Conservation (phyloP, 2,888 invertebrate species). For the Acanthacorydalis orientalis region DNA sequence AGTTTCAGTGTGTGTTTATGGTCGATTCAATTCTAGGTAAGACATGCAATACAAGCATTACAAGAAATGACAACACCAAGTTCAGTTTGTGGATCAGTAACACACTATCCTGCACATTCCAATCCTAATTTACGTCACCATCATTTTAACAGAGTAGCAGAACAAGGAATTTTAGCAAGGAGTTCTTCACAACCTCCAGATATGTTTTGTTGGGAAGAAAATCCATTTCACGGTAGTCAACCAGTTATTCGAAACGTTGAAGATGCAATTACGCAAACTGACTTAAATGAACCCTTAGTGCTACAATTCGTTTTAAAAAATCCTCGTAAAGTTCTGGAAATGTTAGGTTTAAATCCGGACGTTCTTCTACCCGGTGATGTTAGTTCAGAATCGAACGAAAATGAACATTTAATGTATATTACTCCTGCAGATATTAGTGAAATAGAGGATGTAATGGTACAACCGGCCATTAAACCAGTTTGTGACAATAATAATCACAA, state of each 20-base stretch:
- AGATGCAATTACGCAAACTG: conserved; percentile 41
- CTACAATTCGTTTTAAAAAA: conserved; percentile 52
- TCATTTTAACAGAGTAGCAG: conserved; percentile 18
- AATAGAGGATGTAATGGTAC: conserved; percentile 6
- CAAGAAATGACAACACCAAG: conserved; percentile 61
- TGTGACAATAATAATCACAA: background rate
- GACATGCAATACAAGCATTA: conserved; percentile 67
- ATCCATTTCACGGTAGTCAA: conserved; percentile 24
- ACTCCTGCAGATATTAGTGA: too few relatives aligned
- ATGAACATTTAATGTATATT: conserved; percentile 9
- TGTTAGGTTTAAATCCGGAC: conserved; percentile 52
- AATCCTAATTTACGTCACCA: conserved; percentile 54
- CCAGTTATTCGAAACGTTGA: conserved; percentile 26
- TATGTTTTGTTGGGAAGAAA: conserved; percentile 59
- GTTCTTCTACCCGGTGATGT: conserved; percentile 18
- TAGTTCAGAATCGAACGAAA: conserved; percentile 14
- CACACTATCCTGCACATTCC: conserved; percentile 60
- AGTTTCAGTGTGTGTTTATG: too few relatives aligned
- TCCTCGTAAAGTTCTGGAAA: conserved; percentile 52
- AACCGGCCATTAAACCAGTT: background rate
- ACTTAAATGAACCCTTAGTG: conserved; percentile 39
- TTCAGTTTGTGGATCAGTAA: conserved; percentile 19
- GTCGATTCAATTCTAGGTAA: conserved; percentile 35
- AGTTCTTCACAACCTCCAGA: conserved; percentile 75
- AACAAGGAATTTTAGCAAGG: conserved; percentile 43